A percentile compares a stretch with the other conserved stretches of the same genome.
Evolutionary conservation across 1,140 invertebrate species (phyloP).

Genomic region (Campoletis sonorensis): DNA sequence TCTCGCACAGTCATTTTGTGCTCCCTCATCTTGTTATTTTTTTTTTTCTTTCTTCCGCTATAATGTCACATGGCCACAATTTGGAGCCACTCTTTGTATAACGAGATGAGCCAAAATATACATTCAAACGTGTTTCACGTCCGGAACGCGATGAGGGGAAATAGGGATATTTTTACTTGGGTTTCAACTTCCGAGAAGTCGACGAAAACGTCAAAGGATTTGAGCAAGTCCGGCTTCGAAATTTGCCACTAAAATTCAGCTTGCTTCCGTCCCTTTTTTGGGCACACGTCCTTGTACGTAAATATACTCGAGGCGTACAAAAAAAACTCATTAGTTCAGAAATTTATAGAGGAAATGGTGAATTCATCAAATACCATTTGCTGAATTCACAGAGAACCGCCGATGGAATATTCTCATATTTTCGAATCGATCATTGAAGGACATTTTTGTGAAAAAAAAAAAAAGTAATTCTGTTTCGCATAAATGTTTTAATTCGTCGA

Average conservation of each 20-base stretch:
- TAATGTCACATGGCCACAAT: conserved; percentile 1
- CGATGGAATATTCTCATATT: no score
- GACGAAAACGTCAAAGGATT: conserved; percentile 63
- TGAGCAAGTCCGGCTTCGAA: conserved; percentile 58
- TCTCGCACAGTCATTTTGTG: conserved; percentile 20
- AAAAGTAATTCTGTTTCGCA: no score
- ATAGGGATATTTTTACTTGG: conserved; percentile 69
- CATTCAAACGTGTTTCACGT: not conserved
- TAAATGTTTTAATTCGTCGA: no score
- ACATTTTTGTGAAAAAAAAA: no score
- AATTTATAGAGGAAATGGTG: no score
- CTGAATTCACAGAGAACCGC: no score
- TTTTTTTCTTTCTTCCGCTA: not conserved
- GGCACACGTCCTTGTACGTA: conserved; percentile 58
- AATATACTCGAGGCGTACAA: no score
- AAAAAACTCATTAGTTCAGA: no score
- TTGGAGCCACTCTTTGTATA: conserved; percentile 21
- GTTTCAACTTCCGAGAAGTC: conserved; percentile 68
- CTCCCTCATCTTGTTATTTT: not conserved
- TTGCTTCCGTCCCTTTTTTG: conserved; percentile 57
- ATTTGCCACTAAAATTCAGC: conserved; percentile 61
- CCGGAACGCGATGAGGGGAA: conserved; percentile 4
- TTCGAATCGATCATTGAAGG: no score
- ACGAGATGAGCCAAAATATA: conserved; percentile 3
- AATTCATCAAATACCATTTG: no score